Base-by-base conservation (phyloP, 2,888 invertebrate species). In the Catocala fraxini region DNA sequence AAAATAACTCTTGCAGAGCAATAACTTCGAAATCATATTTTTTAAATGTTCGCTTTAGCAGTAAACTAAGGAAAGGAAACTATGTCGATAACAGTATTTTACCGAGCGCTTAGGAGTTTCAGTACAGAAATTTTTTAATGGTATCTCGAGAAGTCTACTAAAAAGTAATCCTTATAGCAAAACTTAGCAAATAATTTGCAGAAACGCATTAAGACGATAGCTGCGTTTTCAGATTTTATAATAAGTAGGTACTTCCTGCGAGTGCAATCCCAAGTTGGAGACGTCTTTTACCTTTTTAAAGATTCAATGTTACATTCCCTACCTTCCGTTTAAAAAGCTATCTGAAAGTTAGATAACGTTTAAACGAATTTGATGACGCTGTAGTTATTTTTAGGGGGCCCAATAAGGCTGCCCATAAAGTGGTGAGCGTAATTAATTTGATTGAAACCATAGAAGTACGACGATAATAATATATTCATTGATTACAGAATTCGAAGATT, bases 111-210 rank as follows among this genome's bases (percentile, higher is more conserved):
- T 45, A 35, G 35, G 10, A 15, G 15, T 5, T 45, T 54, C 46
- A 34, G n/a, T 53, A 33, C 6, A 48, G 35, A 25, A 15, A 43
- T 12, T 48, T 52, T 48, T 43, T 34, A 59, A 59, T n/a, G 15
- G 55, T 49, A 63, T 49, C 10, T 46, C 15, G 15, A 53, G 48
- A 6, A 34, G 13, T 15, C 33, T 49, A 39, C 41, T 42, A 46
- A 63, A 68, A 65, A 57, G 56, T 42, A 48, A 59, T 58, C 57
- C 51, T 63, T 45, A 65, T 54, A 56, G 64, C 6, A 25, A 61
- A 77, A 73, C 62, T 73, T 73, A 47, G 56, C 56, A 42, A 70
- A 60, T 61, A 64, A 52, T 69, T 70, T 73, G 49, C 58, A 66
- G 54, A 65, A 73, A 70, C 41, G 39, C 41, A 41, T 58, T 47